Percentiles rank a stretch among this genome's conserved stretches.
Conservation (phyloP, 2,113 vertebrate genomes). For the Pseudois nayaur region DNA sequence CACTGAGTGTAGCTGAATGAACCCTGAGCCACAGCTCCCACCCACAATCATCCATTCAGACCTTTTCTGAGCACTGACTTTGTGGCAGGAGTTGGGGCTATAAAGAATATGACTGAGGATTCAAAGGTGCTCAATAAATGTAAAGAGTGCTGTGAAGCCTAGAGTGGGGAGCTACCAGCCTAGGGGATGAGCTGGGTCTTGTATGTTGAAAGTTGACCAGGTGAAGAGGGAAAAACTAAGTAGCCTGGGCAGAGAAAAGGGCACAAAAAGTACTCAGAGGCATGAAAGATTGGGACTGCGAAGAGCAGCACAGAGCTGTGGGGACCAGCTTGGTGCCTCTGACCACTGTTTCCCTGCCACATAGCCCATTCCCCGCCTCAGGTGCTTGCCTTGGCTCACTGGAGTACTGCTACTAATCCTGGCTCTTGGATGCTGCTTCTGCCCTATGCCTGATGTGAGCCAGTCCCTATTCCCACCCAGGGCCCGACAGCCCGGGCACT, state of each 20-base stretch:
- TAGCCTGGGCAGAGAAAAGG: background rate
- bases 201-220: background rate
- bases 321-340: background rate
- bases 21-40: background rate
- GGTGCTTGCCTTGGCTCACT: background rate
- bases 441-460: background rate
- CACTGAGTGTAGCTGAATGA: background rate
- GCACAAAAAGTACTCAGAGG: background rate
- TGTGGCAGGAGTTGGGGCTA: background rate
- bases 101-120: background rate
- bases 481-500: background rate
- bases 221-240: background rate
- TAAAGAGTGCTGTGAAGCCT: background rate
- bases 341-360: background rate
- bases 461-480: background rate
- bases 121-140: background rate
- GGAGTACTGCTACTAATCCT: background rate
- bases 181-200: background rate
- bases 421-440: background rate
- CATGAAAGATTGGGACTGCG: background rate
- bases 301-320: background rate
- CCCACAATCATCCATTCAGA: background rate
- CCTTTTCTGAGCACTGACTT: background rate
- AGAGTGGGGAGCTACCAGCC: background rate
- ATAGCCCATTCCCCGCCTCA: background rate